Base-by-base conservation (phyloP, 2,888 invertebrate genomes). In the Tipula vernalis region DNA sequence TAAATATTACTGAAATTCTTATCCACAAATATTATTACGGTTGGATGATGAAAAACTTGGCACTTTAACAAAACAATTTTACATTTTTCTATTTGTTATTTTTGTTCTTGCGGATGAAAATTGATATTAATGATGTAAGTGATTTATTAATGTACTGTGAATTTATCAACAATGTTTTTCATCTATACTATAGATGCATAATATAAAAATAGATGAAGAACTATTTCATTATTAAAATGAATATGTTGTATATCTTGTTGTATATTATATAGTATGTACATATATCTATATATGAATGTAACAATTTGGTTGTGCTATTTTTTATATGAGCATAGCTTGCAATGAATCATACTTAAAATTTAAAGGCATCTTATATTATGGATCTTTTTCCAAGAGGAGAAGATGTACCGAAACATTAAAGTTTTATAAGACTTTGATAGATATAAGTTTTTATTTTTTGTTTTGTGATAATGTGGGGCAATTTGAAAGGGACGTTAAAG, bases 91-190 rank as follows among this genome's bases (percentile, higher is more conserved):
- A 15, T 44, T 44, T 6, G 6, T 44, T 10, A 10, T 5, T n/a
- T 51, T 10, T 28, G 18, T 18, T 28, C 8, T 71, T 71, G 71
- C 71, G 71, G 28, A 28, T 18, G 71, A 10, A 71, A 71, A 71
- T 71, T 71, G 71, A 71, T 71, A 71, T 71, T 71, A 71, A 71
- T 71, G 71, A 71, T 71, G 18, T 28, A 28, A 71, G 71, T 71
- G 71, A 71, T 71, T 71, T 71, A 71, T 71, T 71, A 71, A 71
- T 71, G 71, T 71, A 71, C 71, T 71, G 71, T 71, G 71, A 71
- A 71, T 71, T 71, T 71, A 71, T 71, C 71, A 71, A 71, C 71
- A 71, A 71, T 13, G 13, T 71, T 28, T 71, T 71, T 71, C 71
- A 28, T 71, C 5, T 28, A 71, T 28, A 6, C 44, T 44, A 44